A percentile compares a stretch with the other conserved stretches of the same genome.
These are phyloP conservation scores for Oscheius myriophilus DNA, from an alignment of 2,888 invertebrate species.

Conservation along the genomic window DNA sequence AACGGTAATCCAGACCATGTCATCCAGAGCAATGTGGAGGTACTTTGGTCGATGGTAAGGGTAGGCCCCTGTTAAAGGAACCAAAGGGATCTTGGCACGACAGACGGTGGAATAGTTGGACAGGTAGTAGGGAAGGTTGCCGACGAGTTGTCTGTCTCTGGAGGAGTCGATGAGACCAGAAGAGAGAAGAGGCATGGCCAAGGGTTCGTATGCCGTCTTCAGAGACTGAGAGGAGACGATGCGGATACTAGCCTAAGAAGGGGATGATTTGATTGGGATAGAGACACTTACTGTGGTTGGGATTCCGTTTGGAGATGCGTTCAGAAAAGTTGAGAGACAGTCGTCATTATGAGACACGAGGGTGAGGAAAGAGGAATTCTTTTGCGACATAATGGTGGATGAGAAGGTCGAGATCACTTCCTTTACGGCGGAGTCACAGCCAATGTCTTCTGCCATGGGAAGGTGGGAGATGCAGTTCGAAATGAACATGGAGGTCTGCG, in stretches of 20 bases:
- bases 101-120: slow-evolving; percentile 46
- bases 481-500: slow-evolving; percentile 17
- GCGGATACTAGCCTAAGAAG: slow-evolving; percentile 40
- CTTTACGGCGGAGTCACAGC: slow-evolving; percentile 7
- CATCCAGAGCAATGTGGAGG: slow-evolving; percentile 48
- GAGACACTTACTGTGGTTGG: slow-evolving; percentile 9
- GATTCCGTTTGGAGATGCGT: not conserved
- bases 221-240: slow-evolving; percentile 36
- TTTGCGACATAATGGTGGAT: not conserved
- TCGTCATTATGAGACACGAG: slow-evolving; percentile 20
- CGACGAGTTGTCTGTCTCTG: slow-evolving; percentile 46
- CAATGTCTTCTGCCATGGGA: not conserved
- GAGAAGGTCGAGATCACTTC: not conserved
- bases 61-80: slow-evolving; percentile 35
- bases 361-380: slow-evolving; percentile 19
- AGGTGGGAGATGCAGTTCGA: slow-evolving; percentile 20
- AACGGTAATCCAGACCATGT: slow-evolving; percentile 50
- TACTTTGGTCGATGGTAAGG: slow-evolving; percentile 48
- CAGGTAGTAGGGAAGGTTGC: slow-evolving; percentile 37
- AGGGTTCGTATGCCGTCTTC: slow-evolving; percentile 37
- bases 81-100: slow-evolving; percentile 39
- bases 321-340: slow-evolving; percentile 3
- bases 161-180: slow-evolving; percentile 35
- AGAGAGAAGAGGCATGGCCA: slow-evolving; percentile 34
- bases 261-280: not conserved